phyloP scores from a whole-genome alignment of 2,888 invertebrate genomes.

The Icerya purchasi region DNA sequence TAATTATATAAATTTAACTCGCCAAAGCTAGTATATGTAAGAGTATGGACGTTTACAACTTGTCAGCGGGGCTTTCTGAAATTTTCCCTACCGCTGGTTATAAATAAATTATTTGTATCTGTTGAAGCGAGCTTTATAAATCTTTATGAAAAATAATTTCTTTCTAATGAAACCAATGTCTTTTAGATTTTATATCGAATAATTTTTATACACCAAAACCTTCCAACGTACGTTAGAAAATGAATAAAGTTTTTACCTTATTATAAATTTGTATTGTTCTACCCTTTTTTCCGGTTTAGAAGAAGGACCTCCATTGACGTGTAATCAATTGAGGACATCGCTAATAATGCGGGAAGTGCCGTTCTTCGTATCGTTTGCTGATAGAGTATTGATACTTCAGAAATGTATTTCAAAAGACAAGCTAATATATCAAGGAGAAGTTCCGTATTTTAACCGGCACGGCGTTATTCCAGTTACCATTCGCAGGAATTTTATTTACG shows the following conservation, averaged over 20 bases:
- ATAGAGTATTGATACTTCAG: conserved; percentile 66
- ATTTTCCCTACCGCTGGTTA: no score
- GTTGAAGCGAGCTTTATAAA: no score
- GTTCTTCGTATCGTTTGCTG: conserved; percentile 79
- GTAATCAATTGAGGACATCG: conserved; percentile 65
- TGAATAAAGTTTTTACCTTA: conserved; percentile 25
- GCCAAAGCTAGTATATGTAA: no score
- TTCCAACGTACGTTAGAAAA: conserved; percentile 30
- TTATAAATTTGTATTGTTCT: conserved; percentile 3
- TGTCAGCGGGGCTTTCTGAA: no score
- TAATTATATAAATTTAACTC: no score
- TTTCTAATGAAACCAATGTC: conserved; percentile 20
- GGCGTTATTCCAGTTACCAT: conserved; percentile 55
- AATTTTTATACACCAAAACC: conserved; percentile 11
- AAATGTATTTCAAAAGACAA: conserved; percentile 44
- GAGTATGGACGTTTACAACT: no score
- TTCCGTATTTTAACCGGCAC: conserved; percentile 50
- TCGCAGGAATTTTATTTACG: conserved; percentile 81
- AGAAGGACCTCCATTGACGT: conserved; percentile 63
- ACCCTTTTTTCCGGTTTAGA: conserved; percentile 28
- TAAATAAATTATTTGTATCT: no score
- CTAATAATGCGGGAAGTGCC: conserved; percentile 81
- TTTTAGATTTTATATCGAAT: conserved; percentile 14
- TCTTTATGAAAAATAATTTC: no score
- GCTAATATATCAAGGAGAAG: conserved; percentile 48